Percentiles rank a stretch among this genome's conserved stretches.
Evolutionary conservation across 2,888 invertebrate species (phyloP).

Genomic region (Drosophila macrospina): DNA sequence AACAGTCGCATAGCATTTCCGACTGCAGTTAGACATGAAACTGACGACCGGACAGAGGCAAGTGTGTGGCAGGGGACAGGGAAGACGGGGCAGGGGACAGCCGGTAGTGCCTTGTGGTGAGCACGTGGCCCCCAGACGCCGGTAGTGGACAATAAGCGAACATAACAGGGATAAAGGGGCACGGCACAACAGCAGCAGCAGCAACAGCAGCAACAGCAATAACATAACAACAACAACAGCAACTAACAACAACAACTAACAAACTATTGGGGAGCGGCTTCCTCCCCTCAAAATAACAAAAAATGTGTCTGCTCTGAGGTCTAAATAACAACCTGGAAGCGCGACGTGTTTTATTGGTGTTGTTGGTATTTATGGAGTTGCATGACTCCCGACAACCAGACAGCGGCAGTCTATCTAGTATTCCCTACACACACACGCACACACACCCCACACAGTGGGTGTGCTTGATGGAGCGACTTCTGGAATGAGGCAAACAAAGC

Average conservation of each 20-base stretch:
- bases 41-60: conserved; percentile 5
- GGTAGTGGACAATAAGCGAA: conserved; percentile 54
- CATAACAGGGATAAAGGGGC: conserved; percentile 17
- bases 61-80: not conserved
- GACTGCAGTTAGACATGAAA: conserved; percentile 69
- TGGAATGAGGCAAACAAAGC: conserved; percentile 4
- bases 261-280: conserved; percentile 41
- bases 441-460: conserved; percentile 15
- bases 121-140: conserved; percentile 63
- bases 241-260: conserved; percentile 36
- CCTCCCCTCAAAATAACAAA: too few relatives aligned
- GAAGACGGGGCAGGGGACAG: not conserved
- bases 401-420: conserved; percentile 12
- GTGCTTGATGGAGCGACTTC: conserved; percentile 23
- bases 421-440: conserved; percentile 9
- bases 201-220: conserved; percentile 10
- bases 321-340: conserved; percentile 41
- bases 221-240: conserved; percentile 25
- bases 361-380: conserved; percentile 68
- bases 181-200: conserved; percentile 24
- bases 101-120: conserved; percentile 29
- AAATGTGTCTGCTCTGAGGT: conserved; percentile 36
- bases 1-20: conserved; percentile 67
- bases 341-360: conserved; percentile 56
- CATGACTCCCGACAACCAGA: conserved; percentile 45